Percentiles rank a stretch among this genome's conserved stretches.
Conservation (phyloP, 2,797 vertebrate genomes). For the Siniperca scherzeri region DNA sequence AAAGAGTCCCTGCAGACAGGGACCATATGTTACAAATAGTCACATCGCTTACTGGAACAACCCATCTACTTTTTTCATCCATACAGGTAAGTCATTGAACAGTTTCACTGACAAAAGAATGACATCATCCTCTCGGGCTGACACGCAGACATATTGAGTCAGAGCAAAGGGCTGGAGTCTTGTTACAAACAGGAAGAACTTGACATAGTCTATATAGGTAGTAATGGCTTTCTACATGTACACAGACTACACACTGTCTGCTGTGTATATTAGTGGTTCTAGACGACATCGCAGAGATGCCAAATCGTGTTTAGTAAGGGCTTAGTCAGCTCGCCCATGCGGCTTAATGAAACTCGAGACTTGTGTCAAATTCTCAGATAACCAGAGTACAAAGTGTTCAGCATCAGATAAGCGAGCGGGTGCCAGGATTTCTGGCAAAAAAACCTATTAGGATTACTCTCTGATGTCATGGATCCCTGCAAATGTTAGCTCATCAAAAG, state of each 20-base stretch:
- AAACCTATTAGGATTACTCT: conserved; percentile 74
- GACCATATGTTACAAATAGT: conserved; percentile 65
- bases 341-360: conserved; percentile 77
- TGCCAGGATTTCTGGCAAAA: conserved; percentile 59
- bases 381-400: conserved; percentile 75
- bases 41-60: conserved; percentile 63
- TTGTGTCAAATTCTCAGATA: conserved; percentile 78
- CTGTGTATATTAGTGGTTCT: conserved; percentile 9
- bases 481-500: conserved; percentile 78
- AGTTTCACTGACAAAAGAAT: conserved; percentile 58
- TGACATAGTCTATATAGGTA: conserved; percentile 20
- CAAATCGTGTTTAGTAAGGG: conserved; percentile 67
- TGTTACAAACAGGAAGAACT: conserved; percentile 55
- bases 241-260: neutral
- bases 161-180: conserved; percentile 36
- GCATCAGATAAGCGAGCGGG: conserved; percentile 75
- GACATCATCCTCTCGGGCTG: conserved; percentile 60
- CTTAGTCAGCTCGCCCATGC: conserved; percentile 74
- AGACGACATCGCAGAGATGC: conserved; percentile 37
- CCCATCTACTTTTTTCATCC: neutral
- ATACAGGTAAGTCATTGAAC: conserved; percentile 67
- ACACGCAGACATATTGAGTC: conserved; percentile 49
- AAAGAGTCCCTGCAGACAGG: conserved; percentile 50
- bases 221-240: conserved; percentile 27
- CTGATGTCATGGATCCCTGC: conserved; percentile 77